These are phyloP conservation scores for Sicus ferrugineus DNA, from an alignment of 2,888 invertebrate genomes.

Conservation along the genomic window DNA sequence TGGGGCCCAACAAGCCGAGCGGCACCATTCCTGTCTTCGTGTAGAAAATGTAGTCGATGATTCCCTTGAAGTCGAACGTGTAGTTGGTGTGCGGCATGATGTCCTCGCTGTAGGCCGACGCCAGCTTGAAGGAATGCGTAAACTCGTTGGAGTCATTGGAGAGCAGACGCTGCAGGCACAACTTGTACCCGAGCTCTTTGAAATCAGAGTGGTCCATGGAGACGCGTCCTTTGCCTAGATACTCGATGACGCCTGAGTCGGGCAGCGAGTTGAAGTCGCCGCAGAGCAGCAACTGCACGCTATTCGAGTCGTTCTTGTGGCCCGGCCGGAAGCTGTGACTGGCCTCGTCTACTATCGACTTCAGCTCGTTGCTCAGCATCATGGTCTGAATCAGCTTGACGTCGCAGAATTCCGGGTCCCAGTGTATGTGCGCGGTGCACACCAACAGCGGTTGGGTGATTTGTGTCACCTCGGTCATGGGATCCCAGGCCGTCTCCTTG, in stretches of 20 bases:
- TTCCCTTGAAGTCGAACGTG: slow-evolving; percentile 99
- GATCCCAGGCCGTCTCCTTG: slow-evolving; percentile 94
- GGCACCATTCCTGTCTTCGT: slow-evolving; percentile 95
- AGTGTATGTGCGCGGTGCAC: slow-evolving; percentile 98
- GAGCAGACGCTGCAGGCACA: slow-evolving; percentile 87
- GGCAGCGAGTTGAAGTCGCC: slow-evolving; percentile 99
- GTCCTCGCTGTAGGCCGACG: slow-evolving; percentile 93
- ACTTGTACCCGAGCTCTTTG: slow-evolving; percentile 93
- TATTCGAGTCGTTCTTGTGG: slow-evolving; percentile 75
- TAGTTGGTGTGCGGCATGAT: slow-evolving; percentile 99
- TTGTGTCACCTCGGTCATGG: slow-evolving; percentile 79
- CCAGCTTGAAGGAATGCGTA: slow-evolving; percentile 94
- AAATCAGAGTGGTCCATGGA: slow-evolving; percentile 94
- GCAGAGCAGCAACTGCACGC: slow-evolving; percentile 91
- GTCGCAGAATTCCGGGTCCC: slow-evolving; percentile 99
- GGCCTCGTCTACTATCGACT: slow-evolving; percentile 86
- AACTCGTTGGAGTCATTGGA: slow-evolving; percentile 89
- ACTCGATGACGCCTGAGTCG: slow-evolving; percentile 97
- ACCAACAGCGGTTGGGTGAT: slow-evolving; percentile 88
- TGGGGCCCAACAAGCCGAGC: slow-evolving; percentile 91
- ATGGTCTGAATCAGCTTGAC: slow-evolving; percentile 99
- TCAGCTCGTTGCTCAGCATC: slow-evolving; percentile 96
- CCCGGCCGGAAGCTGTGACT: slow-evolving; percentile 80
- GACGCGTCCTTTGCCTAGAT: slow-evolving; percentile 89
- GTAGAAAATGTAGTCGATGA: slow-evolving; percentile 99